Evolutionary conservation across 2,888 invertebrate species (phyloP), one percentile per base, ranked within the genome.

Genomic region (Euphydryas editha): DNA sequence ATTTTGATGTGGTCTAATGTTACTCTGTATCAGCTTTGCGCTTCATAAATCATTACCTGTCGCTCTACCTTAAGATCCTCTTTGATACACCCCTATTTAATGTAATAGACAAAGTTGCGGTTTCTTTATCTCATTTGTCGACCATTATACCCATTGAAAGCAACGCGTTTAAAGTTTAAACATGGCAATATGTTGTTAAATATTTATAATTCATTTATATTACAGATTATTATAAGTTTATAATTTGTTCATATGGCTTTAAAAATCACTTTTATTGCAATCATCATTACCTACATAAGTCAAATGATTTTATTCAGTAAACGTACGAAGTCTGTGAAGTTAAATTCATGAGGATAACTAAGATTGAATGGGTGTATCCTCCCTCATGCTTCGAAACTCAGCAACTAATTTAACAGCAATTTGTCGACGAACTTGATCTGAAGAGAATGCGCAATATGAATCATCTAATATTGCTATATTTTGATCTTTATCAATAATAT

Each of bases 1-100:
- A 88, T 90, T 88, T 88, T 86, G 86, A 88, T 87, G 88, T 82
- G 87, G 87, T 86, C 83, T 87, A 84, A 88, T 86, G 88, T 86
- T 83, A 81, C 84, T 81, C 80, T 84, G 87, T 88, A 86, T 90
- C 85, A 85, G 83, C 80, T 84, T 83, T 82, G 81, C 82, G 79
- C 76, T 86, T 82, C 86, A 87, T 91, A 90, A 90, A 92, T 92
- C 91, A 90, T 91, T 88, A 88, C 86, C 86, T 87, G 86, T 79
- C 80, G 66, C 61, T 65, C 37, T 42, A 49, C 60, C 67, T 54
- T 61, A 56, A 71, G 54, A 65, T 58, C 58, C 24, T 59, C 59
- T 65, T 60, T 68, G 62, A 66, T 62, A 61, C 62, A 47, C 60
- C 59, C 17, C 49, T 49, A 36, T 62, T 46, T 24, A 62, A 24